Conservation (phyloP, 2,113 vertebrate species). For the Willisornis vidua region DNA sequence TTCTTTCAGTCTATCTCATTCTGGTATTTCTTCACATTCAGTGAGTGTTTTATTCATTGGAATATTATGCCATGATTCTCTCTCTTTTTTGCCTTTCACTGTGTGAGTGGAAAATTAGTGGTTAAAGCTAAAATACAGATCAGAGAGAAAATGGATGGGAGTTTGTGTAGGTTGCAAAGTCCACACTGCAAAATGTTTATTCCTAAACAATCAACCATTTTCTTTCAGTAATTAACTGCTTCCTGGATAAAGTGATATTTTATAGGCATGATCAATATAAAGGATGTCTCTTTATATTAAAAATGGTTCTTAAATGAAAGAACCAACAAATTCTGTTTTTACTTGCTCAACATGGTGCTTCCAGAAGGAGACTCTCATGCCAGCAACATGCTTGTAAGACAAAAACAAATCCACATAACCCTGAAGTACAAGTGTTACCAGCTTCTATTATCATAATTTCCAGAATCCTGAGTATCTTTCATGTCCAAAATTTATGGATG, state of each 20-base stretch:
- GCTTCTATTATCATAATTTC: background rate
- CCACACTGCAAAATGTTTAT: background rate
- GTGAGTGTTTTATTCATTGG: background rate
- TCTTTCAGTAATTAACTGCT: background rate
- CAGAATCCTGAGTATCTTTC: background rate
- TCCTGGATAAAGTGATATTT: background rate
- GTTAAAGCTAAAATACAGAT: background rate
- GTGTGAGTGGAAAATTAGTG: background rate
- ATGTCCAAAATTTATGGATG: background rate
- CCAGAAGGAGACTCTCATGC: background rate
- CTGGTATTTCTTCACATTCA: background rate
- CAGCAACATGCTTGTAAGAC: background rate
- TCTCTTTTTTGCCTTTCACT: background rate
- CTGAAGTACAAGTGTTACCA: background rate
- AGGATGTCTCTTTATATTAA: background rate
- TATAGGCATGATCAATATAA: background rate
- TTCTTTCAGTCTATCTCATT: background rate
- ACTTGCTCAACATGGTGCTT: background rate
- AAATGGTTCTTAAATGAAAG: background rate
- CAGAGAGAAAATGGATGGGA: background rate
- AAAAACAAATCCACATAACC: background rate
- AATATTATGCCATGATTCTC: background rate
- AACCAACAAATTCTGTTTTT: background rate
- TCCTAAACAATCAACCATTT: background rate
- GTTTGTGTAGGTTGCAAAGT: background rate